Conservation (phyloP, 2,113 vertebrate genomes). For the Andinoacara biseriatus region DNA sequence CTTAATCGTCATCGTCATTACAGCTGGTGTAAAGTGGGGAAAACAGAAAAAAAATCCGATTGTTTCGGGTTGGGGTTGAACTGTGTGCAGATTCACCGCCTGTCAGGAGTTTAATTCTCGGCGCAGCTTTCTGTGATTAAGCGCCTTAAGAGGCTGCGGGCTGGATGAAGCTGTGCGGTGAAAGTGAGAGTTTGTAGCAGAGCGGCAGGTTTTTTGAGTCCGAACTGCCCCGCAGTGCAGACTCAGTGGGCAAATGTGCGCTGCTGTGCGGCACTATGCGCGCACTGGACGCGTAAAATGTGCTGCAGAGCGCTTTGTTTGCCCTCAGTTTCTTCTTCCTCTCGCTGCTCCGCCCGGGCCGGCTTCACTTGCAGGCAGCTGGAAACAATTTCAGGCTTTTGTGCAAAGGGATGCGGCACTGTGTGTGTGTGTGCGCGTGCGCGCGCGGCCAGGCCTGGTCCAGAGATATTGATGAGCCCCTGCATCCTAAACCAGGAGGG, state of each 20-base stretch:
- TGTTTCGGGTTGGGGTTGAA: neutral
- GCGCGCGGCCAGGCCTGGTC: constrained; percentile 27
- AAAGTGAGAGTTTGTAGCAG: constrained; percentile 10
- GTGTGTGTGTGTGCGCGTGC: constrained; percentile 10
- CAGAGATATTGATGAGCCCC: constrained; percentile 54
- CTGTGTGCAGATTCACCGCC: neutral
- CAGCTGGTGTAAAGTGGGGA: neutral
- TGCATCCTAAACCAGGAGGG: constrained; percentile 53
- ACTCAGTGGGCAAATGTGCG: neutral
- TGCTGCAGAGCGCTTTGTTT: constrained; percentile 37
- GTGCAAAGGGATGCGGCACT: constrained; percentile 20
- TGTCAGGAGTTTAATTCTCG: neutral
- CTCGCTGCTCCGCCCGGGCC: neutral
- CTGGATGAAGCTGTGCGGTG: neutral
- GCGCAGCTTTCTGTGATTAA: neutral
- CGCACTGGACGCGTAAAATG: constrained; percentile 11
- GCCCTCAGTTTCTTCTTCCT: neutral
- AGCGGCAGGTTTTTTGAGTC: neutral
- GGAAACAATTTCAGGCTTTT: constrained; percentile 51
- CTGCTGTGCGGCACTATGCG: neutral
- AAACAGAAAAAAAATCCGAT: neutral
- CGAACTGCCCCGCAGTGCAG: constrained; percentile 30
- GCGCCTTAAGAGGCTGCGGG: constrained; percentile 8
- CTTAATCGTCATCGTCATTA: neutral
- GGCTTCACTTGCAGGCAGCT: constrained; percentile 13